Base-by-base conservation (phyloP, 2,888 invertebrate species). In the Athrips mouffetella region DNA sequence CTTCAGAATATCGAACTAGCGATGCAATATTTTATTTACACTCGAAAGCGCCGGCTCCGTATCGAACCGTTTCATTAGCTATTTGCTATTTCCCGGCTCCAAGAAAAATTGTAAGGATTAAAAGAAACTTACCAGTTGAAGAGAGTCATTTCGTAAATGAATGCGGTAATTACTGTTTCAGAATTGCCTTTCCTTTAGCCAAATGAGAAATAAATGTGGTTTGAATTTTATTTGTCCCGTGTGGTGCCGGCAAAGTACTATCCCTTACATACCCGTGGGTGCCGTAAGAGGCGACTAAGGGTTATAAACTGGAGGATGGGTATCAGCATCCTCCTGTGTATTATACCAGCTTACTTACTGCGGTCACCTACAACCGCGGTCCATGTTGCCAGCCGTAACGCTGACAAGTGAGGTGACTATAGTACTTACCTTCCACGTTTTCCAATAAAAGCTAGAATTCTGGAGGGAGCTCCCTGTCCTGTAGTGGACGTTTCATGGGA, bases 11-110 rank as follows among this genome's bases (percentile, higher is more conserved):
- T n/a, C n/a, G n/a, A n/a, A n/a, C n/a, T n/a, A n/a, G n/a, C n/a
- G n/a, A n/a, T n/a, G n/a, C n/a, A n/a, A 50, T 50, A 50, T 29
- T 35, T 50, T 47, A 42, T 42, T 50, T 42, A 42, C 50, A 47
- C 42, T 50, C 33, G 29, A 47, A 46, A 50, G 46, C 46, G 10
- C 42, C 39, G 13, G 29, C 15, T 20, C 15, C n/a, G 20, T 16
- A 29, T 37, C 33, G 40, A 31, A 13, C 49, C 49, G 40, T 49
- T 49, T 49, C 49, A 49, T 49, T 49, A 49, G 49, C 44, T 37
- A 16, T 37, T 37, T 48, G 49, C 44, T 37, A 16, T 37, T 37
- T 48, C 35, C 27, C 27, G 18, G 18, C 30, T 44, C 18, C n/a
- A 11, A n/a, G 13, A 11, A 33, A 35, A 33, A 45, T 33, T 23